phyloP scores from a whole-genome alignment of 2,797 vertebrate species.

The Gymnopithys bicolor region DNA sequence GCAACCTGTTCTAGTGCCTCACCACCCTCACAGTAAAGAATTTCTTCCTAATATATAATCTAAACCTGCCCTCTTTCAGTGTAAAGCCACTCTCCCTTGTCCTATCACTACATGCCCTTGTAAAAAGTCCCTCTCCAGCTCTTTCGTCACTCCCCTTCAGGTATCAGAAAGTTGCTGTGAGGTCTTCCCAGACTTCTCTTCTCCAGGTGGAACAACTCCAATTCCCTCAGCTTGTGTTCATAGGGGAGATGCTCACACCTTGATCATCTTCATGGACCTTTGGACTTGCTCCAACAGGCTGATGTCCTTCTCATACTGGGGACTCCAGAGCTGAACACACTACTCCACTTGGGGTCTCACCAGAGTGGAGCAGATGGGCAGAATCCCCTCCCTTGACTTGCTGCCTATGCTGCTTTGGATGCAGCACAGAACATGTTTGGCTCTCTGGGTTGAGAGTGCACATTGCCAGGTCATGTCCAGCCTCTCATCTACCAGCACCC shows the following conservation, averaged over 20 bases:
- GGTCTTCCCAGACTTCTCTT: not conserved
- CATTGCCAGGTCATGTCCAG: not conserved
- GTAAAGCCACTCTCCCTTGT: not conserved
- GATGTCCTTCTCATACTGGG: not conserved
- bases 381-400: not conserved
- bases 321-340: not conserved
- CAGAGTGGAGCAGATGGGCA: not conserved
- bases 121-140: not conserved
- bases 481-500: not conserved
- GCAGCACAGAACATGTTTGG: not conserved
- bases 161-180: not conserved
- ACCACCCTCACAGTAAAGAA: not conserved
- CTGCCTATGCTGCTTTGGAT: rapidly evolving
- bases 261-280: not conserved
- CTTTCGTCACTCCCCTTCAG: not conserved
- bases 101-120: no score
- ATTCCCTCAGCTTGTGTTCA: not conserved
- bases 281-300: not conserved
- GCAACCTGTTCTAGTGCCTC: not conserved
- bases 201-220: not conserved
- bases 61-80: not conserved
- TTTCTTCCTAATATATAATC: not conserved
- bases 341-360: not conserved
- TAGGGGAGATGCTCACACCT: not conserved
- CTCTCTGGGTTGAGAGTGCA: not conserved